These are phyloP conservation scores for Venustaconcha ellipsiformis DNA, from an alignment of 1,140 invertebrate genomes.

Conservation along the genomic window DNA sequence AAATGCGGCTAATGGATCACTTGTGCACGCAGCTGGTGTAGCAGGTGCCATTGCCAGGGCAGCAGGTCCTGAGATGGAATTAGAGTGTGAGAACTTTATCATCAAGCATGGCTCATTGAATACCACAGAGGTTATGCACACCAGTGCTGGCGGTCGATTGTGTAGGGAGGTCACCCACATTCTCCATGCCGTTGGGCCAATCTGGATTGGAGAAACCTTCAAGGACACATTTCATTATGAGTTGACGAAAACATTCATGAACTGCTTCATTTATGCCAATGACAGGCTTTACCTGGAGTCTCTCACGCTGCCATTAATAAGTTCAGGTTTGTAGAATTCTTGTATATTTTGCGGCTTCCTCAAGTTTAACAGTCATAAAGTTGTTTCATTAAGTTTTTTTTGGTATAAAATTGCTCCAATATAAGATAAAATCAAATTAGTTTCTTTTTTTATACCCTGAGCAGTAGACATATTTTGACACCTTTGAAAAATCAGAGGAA, in stretches of 20 bases:
- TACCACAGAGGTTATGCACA: conserved; percentile 41
- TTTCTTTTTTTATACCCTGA: no score
- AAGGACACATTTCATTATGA: conserved; percentile 32
- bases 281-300: conserved; percentile 40
- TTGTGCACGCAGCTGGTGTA: conserved; percentile 40
- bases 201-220: conserved; percentile 23
- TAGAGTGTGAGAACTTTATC: conserved; percentile 37
- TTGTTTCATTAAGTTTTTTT: no score
- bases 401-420: no score
- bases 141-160: conserved; percentile 36
- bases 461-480: no score
- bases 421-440: no score
- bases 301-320: conserved; percentile 52
- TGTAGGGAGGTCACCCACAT: conserved; percentile 31
- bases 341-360: no score
- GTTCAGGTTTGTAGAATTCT: conserved; percentile 41
- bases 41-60: conserved; percentile 46
- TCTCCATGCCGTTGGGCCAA: conserved; percentile 46
- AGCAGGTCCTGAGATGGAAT: conserved; percentile 36
- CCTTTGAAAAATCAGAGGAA: no score
- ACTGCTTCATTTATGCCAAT: conserved; percentile 46
- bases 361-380: no score
- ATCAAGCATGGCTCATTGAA: conserved; percentile 30
- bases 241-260: conserved; percentile 42
- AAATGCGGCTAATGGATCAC: conserved; percentile 47